Conservation (phyloP, 1,140 invertebrate genomes). For the Drosophila repleta region DNA sequence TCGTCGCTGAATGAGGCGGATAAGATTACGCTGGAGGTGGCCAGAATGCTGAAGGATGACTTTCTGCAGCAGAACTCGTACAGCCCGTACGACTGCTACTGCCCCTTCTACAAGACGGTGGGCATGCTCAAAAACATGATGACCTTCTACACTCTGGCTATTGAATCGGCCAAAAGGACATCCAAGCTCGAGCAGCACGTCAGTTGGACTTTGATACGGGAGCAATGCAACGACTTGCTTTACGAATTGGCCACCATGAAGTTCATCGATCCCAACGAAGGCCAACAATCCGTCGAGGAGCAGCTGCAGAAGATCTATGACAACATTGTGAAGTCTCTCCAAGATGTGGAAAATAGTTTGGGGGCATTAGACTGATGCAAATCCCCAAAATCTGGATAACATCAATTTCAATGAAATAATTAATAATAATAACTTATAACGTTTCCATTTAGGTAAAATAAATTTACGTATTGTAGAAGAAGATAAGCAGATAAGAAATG, state of each 20-base stretch:
- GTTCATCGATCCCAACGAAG: conserved; percentile 51
- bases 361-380: background rate
- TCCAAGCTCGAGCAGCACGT: conserved; percentile 50
- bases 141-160: conserved; percentile 46
- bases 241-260: conserved; percentile 76
- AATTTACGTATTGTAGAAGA: too few relatives aligned
- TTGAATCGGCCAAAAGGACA: conserved; percentile 44
- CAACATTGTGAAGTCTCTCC: background rate
- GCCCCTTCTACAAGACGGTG: conserved; percentile 79
- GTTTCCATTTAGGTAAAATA: too few relatives aligned
- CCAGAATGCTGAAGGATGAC: conserved; percentile 75
- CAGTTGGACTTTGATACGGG: conserved; percentile 69
- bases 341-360: conserved; percentile 46
- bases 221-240: conserved; percentile 31
- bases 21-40: conserved; percentile 75
- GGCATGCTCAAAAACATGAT: conserved; percentile 75
- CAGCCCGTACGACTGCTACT: conserved; percentile 64
- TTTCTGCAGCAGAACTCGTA: conserved; percentile 81
- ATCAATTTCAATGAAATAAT: too few relatives aligned
- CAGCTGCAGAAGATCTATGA: conserved; percentile 22
- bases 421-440: too few relatives aligned
- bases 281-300: conserved; percentile 15
- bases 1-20: conserved; percentile 86
- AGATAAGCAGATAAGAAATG: too few relatives aligned
- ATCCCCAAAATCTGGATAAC: background rate